Evolutionary conservation across 23 tunicate genomes (phyloP), one percentile per base, ranked within the genome.

Genomic region (Styela clava): DNA sequence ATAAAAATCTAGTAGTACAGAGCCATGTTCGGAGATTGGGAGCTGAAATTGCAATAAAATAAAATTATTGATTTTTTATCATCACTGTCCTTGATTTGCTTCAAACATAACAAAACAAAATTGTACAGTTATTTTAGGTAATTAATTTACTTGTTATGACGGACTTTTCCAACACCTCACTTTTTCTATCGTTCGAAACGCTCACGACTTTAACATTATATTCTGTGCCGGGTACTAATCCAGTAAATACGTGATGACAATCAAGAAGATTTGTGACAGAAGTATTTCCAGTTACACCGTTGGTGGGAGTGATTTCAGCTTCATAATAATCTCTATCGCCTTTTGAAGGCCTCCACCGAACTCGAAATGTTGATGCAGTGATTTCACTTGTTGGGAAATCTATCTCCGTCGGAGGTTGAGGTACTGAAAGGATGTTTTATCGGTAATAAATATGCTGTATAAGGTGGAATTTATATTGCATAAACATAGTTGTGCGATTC

Each of bases 121-220:
- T n/a, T n/a, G n/a, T n/a, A n/a, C n/a, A n/a, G n/a, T n/a, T n/a
- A n/a, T n/a, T n/a, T n/a, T n/a, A n/a, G n/a, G n/a, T n/a, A n/a
- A n/a, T n/a, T n/a, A n/a, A 37, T 74, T 28, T 65, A 82, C 97
- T 85, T 78, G 97, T 86, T 63, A 82, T 69, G n/a, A 82, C 76
- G 28, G 64, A 64, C 31, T 69, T 85, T 12, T 69, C 22, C 51
- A 85, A n/a, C 19, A 87, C 77, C 63, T 85, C 97, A 63, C 97
- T 91, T 18, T 71, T 69, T 28, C 52, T 74, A 61, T 79, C 97
- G 37, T 86, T 83, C 18, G 84, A 74, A 12, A 91, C 97, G 31
- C 80, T 85, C 19, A 65, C 34, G 68, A 91, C 87, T 3, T 33
- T 82, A 18, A 86, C 87, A 3, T 26, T 78, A 74, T 91, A 91